These are phyloP conservation scores for Amblyopsis rosae DNA, from an alignment of 2,113 vertebrate species.

Conservation along the genomic window DNA sequence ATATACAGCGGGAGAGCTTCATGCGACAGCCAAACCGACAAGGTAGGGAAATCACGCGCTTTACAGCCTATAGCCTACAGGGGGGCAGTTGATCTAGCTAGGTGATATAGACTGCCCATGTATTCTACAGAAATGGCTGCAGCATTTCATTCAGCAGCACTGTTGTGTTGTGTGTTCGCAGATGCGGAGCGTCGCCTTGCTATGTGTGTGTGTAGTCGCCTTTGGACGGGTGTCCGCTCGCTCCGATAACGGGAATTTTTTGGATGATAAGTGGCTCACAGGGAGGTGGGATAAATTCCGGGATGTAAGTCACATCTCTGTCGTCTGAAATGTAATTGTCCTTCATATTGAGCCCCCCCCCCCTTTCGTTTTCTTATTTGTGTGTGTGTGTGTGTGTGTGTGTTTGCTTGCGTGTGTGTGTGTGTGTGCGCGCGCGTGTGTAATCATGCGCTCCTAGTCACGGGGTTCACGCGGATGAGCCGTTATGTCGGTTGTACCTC, in stretches of 20 bases:
- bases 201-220: constrained; percentile 84
- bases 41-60: constrained; percentile 19
- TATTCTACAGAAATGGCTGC: constrained; percentile 14
- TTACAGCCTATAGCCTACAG: background rate
- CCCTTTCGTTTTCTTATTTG: constrained; percentile 17
- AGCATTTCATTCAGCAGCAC: constrained; percentile 35
- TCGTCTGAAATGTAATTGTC: background rate
- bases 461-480: constrained; percentile 25
- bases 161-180: constrained; percentile 77
- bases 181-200: constrained; percentile 86
- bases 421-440: constrained; percentile 1
- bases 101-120: background rate
- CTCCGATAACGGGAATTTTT: constrained; percentile 90
- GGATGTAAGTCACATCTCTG: constrained; percentile 84
- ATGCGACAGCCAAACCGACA: constrained; percentile 63
- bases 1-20: constrained; percentile 53
- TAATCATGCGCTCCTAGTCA: constrained; percentile 66
- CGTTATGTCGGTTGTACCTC: constrained; percentile 47
- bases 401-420: too few species aligned
- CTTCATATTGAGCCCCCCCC: constrained; percentile 26
- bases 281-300: constrained; percentile 96
- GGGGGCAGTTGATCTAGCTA: background rate
- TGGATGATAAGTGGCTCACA: constrained; percentile 94
- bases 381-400: background rate
- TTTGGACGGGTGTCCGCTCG: constrained; percentile 81